Base-by-base conservation (phyloP, 2,888 invertebrate species). In the Lumbricus terrestris region DNA sequence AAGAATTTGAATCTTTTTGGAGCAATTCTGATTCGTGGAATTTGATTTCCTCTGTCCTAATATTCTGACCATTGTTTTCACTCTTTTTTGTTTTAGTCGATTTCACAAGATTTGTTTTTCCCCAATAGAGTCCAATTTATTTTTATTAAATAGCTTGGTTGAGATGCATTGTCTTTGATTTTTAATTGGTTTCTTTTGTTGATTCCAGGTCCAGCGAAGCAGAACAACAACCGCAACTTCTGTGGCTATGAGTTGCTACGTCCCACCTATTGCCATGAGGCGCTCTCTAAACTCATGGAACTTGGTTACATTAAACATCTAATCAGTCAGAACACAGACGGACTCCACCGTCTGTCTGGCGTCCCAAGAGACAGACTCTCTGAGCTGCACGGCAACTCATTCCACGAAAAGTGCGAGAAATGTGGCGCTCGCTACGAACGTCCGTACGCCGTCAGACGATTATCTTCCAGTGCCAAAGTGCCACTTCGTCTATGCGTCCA, bases 241-340 rank as follows among this genome's bases (percentile, higher is more conserved):
- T 89, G 89, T 18, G 89, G 20, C 20, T 91, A 82, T 69, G 91
- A 91, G 82, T 82, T 20, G 16, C 88, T 89, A 3, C 91, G 90
- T 18, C 94, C 94, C 3, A 94, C 94, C 0, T 93, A 93, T 90
- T 93, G 94, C 0, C 94, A 94, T 90, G 94, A 94, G 89, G 93
- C 93, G 8, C 89, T 94, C n/a, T 88, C 91, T 11, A 93, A 93
- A 90, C 92, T 94, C 54, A 38, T 93, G 40, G 93, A 93, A 29
- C 90, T 93, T 88, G 93, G 93, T 33, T 69, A 92, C 35, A 90
- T 94, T 35, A 93, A 94, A 88, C 93, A 92, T 89, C 89, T 94
- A n/a, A 93, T 94, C 91, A 93, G 93, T 85, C 94, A 94, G 91
- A 94, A 94, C 91, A 93, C 93, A 0, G 94, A 94, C 89, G 94